These are phyloP conservation scores for Drosophila pandora DNA, from an alignment of 1,140 invertebrate genomes.

Conservation along the genomic window DNA sequence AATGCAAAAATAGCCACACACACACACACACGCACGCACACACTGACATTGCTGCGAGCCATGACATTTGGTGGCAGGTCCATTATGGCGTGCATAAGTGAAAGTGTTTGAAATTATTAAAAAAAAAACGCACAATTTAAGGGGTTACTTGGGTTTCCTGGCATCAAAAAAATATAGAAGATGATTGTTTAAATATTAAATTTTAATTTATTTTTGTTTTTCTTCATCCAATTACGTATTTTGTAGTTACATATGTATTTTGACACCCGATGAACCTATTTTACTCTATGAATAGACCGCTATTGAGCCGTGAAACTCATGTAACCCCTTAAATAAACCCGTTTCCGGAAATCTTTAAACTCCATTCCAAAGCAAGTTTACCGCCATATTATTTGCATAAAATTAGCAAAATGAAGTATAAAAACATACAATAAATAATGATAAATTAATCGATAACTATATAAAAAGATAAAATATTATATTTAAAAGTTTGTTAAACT, in stretches of 20 bases:
- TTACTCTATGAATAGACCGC: too few species aligned
- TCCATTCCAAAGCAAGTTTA: background rate
- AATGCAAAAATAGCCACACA: slow-evolving; percentile 11
- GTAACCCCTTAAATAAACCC: background rate
- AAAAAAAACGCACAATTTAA: background rate
- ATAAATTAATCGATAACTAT: background rate
- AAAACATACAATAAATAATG: background rate
- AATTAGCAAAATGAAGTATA: background rate
- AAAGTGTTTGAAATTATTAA: slow-evolving; percentile 10
- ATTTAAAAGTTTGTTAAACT: background rate
- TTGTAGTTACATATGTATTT: too few species aligned
- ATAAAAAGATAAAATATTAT: background rate
- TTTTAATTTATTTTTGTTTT: too few species aligned
- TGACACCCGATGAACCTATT: too few species aligned
- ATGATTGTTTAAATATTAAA: too few species aligned
- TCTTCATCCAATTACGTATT: too few species aligned
- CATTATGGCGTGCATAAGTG: slow-evolving; percentile 1
- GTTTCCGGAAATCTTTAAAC: background rate
- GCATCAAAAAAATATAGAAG: too few species aligned
- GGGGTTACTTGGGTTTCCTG: too few species aligned
- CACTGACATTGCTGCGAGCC: background rate
- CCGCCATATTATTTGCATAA: too few species aligned
- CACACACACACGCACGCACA: slow-evolving; percentile 4
- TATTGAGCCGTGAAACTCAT: too few species aligned
- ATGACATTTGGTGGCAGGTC: slow-evolving; percentile 10